A percentile compares a stretch with the other conserved stretches of the same genome.
Conservation (phyloP, 2,113 vertebrate species). For the Puma concolor region DNA sequence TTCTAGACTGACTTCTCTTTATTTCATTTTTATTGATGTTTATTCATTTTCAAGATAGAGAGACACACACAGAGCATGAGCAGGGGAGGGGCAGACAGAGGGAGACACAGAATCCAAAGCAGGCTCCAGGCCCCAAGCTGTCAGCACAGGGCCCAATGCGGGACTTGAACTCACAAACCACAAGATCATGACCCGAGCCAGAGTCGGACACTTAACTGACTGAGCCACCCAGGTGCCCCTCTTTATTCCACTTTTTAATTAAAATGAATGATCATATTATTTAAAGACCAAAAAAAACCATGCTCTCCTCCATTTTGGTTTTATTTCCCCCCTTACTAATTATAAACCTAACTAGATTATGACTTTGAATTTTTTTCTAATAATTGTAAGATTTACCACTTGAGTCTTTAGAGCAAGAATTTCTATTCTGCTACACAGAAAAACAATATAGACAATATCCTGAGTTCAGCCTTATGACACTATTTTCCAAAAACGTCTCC, state of each 20-base stretch:
- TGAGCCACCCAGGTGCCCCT: too few species aligned
- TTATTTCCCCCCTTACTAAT: background rate
- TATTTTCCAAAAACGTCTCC: slow-evolving; percentile 6
- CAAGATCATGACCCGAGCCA: too few species aligned
- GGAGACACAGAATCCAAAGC: too few species aligned
- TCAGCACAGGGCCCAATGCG: too few species aligned
- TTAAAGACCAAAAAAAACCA: background rate
- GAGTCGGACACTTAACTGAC: too few species aligned
- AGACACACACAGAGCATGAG: too few species aligned
- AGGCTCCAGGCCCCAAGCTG: too few species aligned
- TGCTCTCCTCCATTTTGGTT: background rate
- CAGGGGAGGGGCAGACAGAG: too few species aligned
- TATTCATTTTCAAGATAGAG: too few species aligned
- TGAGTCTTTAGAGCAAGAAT: slow-evolving; percentile 13
- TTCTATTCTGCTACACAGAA: background rate
- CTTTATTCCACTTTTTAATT: background rate
- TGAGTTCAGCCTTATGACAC: background rate
- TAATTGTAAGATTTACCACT: background rate
- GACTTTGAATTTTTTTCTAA: background rate
- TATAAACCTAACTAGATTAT: background rate
- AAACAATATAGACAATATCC: background rate
- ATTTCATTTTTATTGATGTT: background rate
- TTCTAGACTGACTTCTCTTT: background rate
- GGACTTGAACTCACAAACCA: too few species aligned
- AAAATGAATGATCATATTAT: background rate